Percentiles rank a stretch among this genome's conserved stretches.
Evolutionary conservation across 1,140 invertebrate species (phyloP).

Genomic region (Polypedilum pembai): DNA sequence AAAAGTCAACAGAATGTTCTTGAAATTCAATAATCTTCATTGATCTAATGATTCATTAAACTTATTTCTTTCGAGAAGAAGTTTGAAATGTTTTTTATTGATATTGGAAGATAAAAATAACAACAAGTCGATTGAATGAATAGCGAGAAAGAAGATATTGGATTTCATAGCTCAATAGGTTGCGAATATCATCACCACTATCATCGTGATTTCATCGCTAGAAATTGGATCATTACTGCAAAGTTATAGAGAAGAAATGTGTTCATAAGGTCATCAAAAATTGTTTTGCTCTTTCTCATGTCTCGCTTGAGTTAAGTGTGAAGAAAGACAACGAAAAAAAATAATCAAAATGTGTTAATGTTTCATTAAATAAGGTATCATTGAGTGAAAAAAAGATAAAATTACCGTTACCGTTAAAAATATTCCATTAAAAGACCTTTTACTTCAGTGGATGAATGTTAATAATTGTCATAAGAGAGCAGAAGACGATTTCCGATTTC

Average conservation of each 20-base stretch:
- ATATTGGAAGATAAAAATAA: too few relatives aligned
- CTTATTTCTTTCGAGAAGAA: too few relatives aligned
- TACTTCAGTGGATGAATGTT: slow-evolving; percentile 3
- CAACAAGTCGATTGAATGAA: too few relatives aligned
- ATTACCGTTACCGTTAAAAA: slow-evolving; percentile 6
- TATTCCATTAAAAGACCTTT: neutral
- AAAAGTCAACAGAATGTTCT: too few relatives aligned
- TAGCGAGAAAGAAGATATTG: neutral
- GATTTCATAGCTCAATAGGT: slow-evolving; percentile 6
- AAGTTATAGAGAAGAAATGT: neutral
- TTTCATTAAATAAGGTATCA: slow-evolving; percentile 19
- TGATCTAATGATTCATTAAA: too few relatives aligned
- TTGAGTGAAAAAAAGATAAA: slow-evolving; percentile 3
- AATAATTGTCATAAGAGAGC: slow-evolving; percentile 1
- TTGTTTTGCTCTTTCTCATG: neutral
- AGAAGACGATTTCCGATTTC: slow-evolving; percentile 1
- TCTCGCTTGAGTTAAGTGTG: neutral
- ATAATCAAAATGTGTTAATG: slow-evolving; percentile 18
- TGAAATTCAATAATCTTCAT: too few relatives aligned
- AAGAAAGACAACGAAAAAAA: neutral
- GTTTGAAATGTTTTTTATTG: too few relatives aligned
- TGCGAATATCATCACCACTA: too few relatives aligned
- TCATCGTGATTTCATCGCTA: neutral
- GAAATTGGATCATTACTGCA: neutral
- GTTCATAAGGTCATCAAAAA: slow-evolving; percentile 11